A percentile compares a stretch with the other conserved stretches of the same genome.
phyloP scores from a whole-genome alignment of 2,113 vertebrate species.

The Odocoileus hemionus region DNA sequence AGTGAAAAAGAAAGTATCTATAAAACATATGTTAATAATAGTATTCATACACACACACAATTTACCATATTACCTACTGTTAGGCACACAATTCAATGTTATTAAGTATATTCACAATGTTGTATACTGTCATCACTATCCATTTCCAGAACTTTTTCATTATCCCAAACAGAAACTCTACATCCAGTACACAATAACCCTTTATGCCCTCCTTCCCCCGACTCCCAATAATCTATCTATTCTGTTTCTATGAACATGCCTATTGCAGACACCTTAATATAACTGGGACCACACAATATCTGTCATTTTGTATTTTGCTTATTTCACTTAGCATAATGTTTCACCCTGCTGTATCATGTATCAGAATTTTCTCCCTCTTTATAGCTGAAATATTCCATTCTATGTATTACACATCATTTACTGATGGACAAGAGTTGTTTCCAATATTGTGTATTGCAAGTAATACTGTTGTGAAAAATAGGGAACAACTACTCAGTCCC shows the following conservation, averaged over 20 bases:
- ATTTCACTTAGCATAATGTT: neutral
- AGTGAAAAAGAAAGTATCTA: neutral
- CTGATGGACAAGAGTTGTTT: neutral
- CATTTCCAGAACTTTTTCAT: neutral
- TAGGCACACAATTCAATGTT: neutral
- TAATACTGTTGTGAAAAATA: neutral
- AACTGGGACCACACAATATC: neutral
- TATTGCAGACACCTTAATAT: neutral
- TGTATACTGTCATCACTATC: neutral
- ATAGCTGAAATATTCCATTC: neutral
- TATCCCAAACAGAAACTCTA: neutral
- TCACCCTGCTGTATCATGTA: neutral
- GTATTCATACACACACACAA: neutral
- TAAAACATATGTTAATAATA: neutral
- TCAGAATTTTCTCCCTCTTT: neutral
- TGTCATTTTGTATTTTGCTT: neutral
- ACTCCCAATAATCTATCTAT: neutral
- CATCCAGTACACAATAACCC: neutral
- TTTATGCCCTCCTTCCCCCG: neutral
- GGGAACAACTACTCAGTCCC: neutral
- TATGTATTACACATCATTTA: neutral
- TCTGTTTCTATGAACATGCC: neutral
- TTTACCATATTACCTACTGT: neutral
- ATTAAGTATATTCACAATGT: neutral
- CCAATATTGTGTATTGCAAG: neutral